Evolutionary conservation across 2,888 invertebrate species (phyloP).

Genomic region (Platypus cylindrus): DNA sequence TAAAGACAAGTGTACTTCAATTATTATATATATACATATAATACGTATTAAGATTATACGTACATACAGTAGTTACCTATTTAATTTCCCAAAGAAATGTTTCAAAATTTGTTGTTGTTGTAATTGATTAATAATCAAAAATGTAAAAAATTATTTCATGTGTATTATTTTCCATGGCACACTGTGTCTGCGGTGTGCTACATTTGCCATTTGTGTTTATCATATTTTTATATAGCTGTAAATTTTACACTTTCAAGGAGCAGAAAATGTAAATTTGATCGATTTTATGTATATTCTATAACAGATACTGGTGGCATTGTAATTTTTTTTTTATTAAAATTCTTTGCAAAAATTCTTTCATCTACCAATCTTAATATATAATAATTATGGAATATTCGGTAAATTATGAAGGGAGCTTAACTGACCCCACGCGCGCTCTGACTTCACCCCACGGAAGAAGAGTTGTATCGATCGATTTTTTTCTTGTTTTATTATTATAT

Average conservation of each 20-base stretch:
- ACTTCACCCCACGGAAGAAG: constrained; percentile 38
- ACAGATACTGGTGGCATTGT: constrained; percentile 28
- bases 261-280: constrained; percentile 11
- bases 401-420: constrained; percentile 20
- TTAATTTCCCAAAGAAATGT: too few relatives aligned
- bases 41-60: too few relatives aligned
- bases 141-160: constrained; percentile 7
- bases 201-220: constrained; percentile 1
- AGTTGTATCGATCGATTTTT: constrained; percentile 41
- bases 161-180: too few relatives aligned
- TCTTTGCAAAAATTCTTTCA: constrained; percentile 23
- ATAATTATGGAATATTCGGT: too few relatives aligned
- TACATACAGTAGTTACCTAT: too few relatives aligned
- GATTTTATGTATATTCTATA: constrained; percentile 28
- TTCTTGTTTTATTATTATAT: constrained; percentile 37
- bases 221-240: too few relatives aligned
- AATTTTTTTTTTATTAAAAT: constrained; percentile 37
- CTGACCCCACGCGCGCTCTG: constrained; percentile 28
- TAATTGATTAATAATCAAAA: constrained; percentile 9
- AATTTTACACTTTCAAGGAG: constrained; percentile 22
- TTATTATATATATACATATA: too few relatives aligned
- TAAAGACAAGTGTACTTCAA: too few relatives aligned
- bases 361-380: constrained; percentile 8
- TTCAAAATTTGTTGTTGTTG: constrained; percentile 12
- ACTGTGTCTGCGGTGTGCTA: too few relatives aligned